Percentiles rank a stretch among this genome's conserved stretches.
phyloP scores from a whole-genome alignment of 2,888 invertebrate genomes.

The Alsophila aescularia region DNA sequence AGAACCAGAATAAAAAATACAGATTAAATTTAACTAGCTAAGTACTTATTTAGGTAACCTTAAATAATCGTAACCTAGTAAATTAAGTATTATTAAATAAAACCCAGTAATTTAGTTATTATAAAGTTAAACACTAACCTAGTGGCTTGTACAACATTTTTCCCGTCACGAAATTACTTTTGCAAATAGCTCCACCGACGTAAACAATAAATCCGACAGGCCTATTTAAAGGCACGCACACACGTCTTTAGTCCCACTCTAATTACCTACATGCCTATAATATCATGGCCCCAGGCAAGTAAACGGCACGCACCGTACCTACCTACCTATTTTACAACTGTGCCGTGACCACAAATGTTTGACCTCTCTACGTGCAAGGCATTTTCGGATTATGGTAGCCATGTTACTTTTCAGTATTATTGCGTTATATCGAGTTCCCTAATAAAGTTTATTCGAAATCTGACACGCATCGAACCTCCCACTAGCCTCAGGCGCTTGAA shows the following conservation, averaged over 20 bases:
- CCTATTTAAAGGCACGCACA: conserved; percentile 42
- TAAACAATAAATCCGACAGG: conserved; percentile 32
- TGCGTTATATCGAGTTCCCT: conserved; percentile 16
- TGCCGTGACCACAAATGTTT: conserved; percentile 42
- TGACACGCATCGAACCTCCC: conserved; percentile 24
- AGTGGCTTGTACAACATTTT: conserved; percentile 4
- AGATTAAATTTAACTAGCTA: too few species aligned
- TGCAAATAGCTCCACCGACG: conserved; percentile 29
- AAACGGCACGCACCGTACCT: conserved; percentile 48
- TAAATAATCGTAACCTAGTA: too few species aligned
- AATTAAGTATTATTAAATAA: too few species aligned
- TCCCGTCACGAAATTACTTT: conserved; percentile 11
- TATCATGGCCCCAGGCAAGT: conserved; percentile 46
- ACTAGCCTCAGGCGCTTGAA: not conserved
- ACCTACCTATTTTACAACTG: conserved; percentile 44
- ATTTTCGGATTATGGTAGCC: conserved; percentile 24
- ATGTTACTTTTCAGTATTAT: conserved; percentile 12
- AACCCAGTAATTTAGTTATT: not conserved
- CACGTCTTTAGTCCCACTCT: conserved; percentile 40
- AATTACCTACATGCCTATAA: conserved; percentile 53
- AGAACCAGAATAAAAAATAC: too few species aligned
- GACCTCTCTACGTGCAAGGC: conserved; percentile 37
- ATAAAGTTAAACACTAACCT: conserved; percentile 4
- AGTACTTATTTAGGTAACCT: too few species aligned
- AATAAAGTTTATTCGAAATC: conserved; percentile 20